Evolutionary conservation across 1,140 invertebrate genomes (phyloP), one percentile per base, ranked within the genome.

Genomic region (Caenorhabditis latens): DNA sequence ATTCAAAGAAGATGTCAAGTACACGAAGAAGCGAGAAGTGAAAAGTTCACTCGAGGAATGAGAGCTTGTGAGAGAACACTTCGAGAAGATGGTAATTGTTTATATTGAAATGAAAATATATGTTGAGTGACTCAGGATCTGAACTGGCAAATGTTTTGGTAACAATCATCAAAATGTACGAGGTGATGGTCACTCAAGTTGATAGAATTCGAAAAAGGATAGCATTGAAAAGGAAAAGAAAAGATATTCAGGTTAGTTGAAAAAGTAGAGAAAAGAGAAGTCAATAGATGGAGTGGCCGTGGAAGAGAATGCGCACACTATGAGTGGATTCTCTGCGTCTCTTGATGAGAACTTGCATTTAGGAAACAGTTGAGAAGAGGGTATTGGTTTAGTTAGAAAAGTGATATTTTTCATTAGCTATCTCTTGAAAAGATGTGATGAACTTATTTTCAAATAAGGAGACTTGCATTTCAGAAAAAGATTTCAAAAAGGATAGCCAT

Each of bases 1-100:
- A 85, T 85, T 48, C 84, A 65, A 53, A 63, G 67, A 43, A 75
- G 67, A 75, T 85, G 63, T 53, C 63, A 85, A 75, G 19, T 50
- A 11, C 67, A 85, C 21, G 67, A 85, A 63, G 67, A 75, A 57
- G 48, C 48, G 1, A 53, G 53, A 75, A 85, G 63, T 55, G 84
- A 75, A 24, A 79, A 79, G n/a, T 79, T 79, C 53, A 79, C 43
- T 53, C 71, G 46, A 6, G 46, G 71, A 79, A 79, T 79, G 71
- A 48, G 43, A 32, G 19, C 71, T 57, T 85, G 84, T 53, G 48
- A 65, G 40, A 85, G 24, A 79, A 75, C 48, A 57, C 84, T 55
- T 24, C 48, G 40, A 40, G 55, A 50, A 85, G 61, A 85, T 79
- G 84, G 63, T 48, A 6, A 9, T 32, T 53, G 0, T 5, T 61